Evolutionary conservation across 2,797 vertebrate genomes (phyloP), one percentile per base, ranked within the genome.

Genomic region (Channallabes apus): DNA sequence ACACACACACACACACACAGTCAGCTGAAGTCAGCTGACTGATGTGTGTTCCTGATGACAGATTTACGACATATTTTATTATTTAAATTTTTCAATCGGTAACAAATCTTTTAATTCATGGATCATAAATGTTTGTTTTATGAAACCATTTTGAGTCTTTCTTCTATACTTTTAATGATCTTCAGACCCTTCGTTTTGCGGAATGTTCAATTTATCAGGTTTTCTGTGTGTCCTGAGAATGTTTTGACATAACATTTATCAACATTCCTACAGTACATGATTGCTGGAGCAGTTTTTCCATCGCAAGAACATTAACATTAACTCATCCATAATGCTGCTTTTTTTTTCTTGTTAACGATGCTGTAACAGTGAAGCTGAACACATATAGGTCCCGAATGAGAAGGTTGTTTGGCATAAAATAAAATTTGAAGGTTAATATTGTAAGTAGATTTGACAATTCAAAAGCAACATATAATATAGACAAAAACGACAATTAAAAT

Each of bases 191-290:
- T 38, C n/a, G 11, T 9, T 32, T 77, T 1, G 1, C 29, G 29
- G 61, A 80, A 27, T 64, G 32, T 62, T 64, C 20, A 11, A 4
- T 78, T 78, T 62, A 38, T 15, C 15, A 14, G 4, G 15, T 32
- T 35, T 14, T 61, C 32, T 35, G 1, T 6, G 2, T 78, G 20
- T 15, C 24, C 32, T 59, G 56, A 14, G 56, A 38, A 76, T 58
- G 58, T 41, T 64, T 79, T 41, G 15, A 15, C 35, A 20, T 27
- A 62, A 32, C 29, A 8, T n/a, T 32, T 32, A 6, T 29, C 15
- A 61, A n/a, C 56, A 79, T 62, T 78, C 76, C 59, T 9, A 18
- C n/a, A n/a, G n/a, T n/a, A n/a, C 59, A 18, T n/a, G 58, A 80
- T 32, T 20, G 8, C 62, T 54, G n/a, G n/a, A 54, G 24, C 2